Evolutionary conservation across 1,140 invertebrate genomes (phyloP).

Genomic region (Lasioglossum albipes): DNA sequence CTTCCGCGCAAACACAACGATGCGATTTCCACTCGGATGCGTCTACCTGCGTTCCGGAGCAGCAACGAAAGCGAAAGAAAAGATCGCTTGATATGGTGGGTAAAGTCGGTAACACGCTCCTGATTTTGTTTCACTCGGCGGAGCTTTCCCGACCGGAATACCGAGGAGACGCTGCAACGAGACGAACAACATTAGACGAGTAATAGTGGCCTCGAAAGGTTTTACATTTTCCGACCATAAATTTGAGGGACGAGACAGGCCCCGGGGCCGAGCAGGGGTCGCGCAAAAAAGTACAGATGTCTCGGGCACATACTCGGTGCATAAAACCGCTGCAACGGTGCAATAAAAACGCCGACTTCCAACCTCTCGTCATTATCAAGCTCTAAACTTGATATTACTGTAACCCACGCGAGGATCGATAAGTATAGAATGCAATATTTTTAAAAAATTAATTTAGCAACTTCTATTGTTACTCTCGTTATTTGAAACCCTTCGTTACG

Average conservation of each 20-base stretch:
- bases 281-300: not conserved
- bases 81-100: constrained; percentile 31
- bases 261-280: not conserved
- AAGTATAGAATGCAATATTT: no score
- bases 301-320: not conserved
- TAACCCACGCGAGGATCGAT: no score
- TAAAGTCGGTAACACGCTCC: constrained; percentile 15
- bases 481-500: no score
- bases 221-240: not conserved
- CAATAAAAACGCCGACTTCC: not conserved
- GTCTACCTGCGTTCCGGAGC: constrained; percentile 32
- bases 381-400: not conserved
- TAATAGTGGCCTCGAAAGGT: not conserved
- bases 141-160: not conserved
- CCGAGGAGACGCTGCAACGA: not conserved
- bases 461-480: no score
- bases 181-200: not conserved
- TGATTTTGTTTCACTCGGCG: constrained; percentile 10
- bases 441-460: no score
- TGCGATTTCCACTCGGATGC: constrained; percentile 37
- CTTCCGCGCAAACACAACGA: constrained; percentile 38
- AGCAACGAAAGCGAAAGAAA: constrained; percentile 34
- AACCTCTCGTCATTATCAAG: not conserved
- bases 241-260: not conserved
- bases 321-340: not conserved